Conservation (phyloP, 2,888 invertebrate genomes). For the Andrena camellia region DNA sequence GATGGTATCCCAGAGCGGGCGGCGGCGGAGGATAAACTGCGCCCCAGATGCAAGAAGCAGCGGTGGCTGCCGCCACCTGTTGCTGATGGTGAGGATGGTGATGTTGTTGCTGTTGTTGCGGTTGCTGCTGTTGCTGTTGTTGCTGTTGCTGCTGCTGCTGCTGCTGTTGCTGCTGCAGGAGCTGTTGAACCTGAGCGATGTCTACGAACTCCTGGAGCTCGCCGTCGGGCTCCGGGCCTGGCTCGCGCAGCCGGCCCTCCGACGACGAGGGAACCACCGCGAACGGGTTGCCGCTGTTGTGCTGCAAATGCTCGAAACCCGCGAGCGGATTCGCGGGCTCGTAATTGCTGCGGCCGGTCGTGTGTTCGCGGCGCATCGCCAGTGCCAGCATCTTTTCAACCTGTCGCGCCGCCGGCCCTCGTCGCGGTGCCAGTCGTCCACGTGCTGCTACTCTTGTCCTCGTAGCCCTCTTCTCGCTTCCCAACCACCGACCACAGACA, state of each 20-base stretch:
- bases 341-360: slow-evolving; percentile 83
- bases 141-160: slow-evolving; percentile 85
- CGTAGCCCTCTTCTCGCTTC: slow-evolving; percentile 42
- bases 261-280: slow-evolving; percentile 72
- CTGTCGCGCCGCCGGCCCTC: slow-evolving; percentile 77
- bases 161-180: slow-evolving; percentile 88
- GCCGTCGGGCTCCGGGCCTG: slow-evolving; percentile 80
- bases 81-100: slow-evolving; percentile 78
- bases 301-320: slow-evolving; percentile 84
- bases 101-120: slow-evolving; percentile 86
- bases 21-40: slow-evolving; percentile 81
- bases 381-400: slow-evolving; percentile 84
- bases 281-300: slow-evolving; percentile 76
- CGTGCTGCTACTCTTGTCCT: slow-evolving; percentile 67
- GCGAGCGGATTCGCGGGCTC: slow-evolving; percentile 81
- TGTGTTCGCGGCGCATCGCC: slow-evolving; percentile 84
- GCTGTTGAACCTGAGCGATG: slow-evolving; percentile 92
- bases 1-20: slow-evolving; percentile 78
- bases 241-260: slow-evolving; percentile 77
- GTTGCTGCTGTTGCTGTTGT: slow-evolving; percentile 87
- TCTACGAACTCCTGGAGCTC: slow-evolving; percentile 90
- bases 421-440: slow-evolving; percentile 72
- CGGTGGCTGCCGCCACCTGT: slow-evolving; percentile 82
- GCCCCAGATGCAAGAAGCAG: slow-evolving; percentile 76
- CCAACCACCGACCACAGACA: slow-evolving; percentile 44